Evolutionary conservation across 2,797 vertebrate species (phyloP).

Genomic region (Platyrinchus mystaceus): DNA sequence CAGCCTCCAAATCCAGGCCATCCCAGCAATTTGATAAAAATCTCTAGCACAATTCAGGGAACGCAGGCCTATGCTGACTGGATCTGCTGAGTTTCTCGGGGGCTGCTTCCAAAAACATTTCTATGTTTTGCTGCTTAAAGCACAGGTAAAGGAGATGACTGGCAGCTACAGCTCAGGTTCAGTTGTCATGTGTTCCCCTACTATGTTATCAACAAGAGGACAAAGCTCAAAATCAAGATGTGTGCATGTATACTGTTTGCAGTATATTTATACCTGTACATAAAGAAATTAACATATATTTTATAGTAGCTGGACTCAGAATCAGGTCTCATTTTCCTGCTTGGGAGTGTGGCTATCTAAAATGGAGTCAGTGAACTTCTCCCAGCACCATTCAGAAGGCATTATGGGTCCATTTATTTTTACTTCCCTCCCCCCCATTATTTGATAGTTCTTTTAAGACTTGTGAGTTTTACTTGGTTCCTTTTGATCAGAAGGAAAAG

Average conservation of each 20-base stretch:
- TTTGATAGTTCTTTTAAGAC: conserved; percentile 65
- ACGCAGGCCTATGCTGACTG: not conserved
- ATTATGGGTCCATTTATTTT: conserved; percentile 40
- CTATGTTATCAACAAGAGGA: not conserved
- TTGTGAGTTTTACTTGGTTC: conserved; percentile 36
- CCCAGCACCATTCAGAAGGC: not conserved
- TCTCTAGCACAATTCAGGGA: not conserved
- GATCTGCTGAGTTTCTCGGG: not conserved
- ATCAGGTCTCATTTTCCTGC: not conserved
- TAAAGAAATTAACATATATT: not conserved
- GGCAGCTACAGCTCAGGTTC: not conserved
- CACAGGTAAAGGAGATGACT: not conserved
- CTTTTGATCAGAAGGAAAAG: conserved; percentile 62
- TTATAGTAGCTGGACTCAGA: not conserved
- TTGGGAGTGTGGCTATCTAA: not conserved
- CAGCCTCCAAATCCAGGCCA: not conserved
- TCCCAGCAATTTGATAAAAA: not conserved
- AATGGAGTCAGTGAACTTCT: conserved; percentile 8
- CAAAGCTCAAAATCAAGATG: not conserved
- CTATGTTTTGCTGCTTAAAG: not conserved
- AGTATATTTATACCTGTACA: not conserved
- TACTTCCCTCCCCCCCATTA: conserved; percentile 40
- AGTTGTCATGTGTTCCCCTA: not conserved
- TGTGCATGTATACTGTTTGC: fast-evolving
- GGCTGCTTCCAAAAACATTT: not conserved